phyloP scores from a whole-genome alignment of 2,113 vertebrate species.

The Microcebus murinus region DNA sequence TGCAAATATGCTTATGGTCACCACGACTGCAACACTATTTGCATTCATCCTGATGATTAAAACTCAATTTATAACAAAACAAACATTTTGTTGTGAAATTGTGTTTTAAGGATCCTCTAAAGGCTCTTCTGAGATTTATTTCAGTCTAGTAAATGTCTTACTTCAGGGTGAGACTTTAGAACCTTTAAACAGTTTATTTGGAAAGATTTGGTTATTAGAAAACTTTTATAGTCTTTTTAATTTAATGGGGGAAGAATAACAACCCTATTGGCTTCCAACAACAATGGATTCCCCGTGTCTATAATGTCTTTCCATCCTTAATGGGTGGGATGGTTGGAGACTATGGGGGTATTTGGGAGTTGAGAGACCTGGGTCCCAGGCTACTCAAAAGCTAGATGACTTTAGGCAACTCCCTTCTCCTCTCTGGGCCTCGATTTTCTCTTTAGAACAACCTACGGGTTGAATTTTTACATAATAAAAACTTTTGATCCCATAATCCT shows the following conservation, averaged over 20 bases:
- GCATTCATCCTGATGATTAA: constrained; percentile 57
- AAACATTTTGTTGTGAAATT: constrained; percentile 56
- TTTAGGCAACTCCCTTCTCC: not conserved
- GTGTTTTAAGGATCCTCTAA: constrained; percentile 63
- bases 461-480: not conserved
- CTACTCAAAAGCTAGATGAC: not conserved
- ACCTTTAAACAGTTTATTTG: constrained; percentile 51
- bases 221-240: constrained; percentile 57
- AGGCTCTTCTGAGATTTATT: constrained; percentile 67
- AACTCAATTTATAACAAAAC: constrained; percentile 67
- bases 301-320: not conserved
- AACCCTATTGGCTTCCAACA: not conserved
- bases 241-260: constrained; percentile 41
- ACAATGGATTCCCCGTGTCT: not conserved
- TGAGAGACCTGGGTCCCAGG: not conserved
- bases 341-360: not conserved
- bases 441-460: not conserved
- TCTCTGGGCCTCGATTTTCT: not conserved
- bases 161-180: constrained; percentile 62
- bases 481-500: not conserved
- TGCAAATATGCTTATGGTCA: not conserved
- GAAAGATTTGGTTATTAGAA: constrained; percentile 64
- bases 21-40: not conserved
- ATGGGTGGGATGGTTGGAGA: not conserved
- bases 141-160: constrained; percentile 60